A percentile compares a stretch with the other conserved stretches of the same genome.
Evolutionary conservation across 1,140 invertebrate genomes (phyloP).

Genomic region (Drosophila jambulina): DNA sequence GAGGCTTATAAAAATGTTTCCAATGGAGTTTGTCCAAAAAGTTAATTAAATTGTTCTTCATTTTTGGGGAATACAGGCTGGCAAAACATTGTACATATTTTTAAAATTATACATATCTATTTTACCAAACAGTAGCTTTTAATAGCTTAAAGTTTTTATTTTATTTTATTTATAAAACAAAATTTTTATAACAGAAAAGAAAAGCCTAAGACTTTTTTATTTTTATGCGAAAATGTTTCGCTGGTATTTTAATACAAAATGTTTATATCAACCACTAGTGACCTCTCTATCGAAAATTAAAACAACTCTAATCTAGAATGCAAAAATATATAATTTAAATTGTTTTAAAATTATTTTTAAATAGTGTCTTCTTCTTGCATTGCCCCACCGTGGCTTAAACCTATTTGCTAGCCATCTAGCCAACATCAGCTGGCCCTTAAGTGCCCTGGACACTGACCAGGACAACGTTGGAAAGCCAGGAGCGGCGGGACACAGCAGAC

Average conservation of each 20-base stretch:
- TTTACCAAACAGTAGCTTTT: too few species aligned
- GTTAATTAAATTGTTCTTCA: not conserved
- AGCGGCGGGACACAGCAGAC: not conserved
- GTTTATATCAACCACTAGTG: too few species aligned
- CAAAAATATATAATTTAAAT: not conserved
- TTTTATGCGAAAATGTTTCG: too few species aligned
- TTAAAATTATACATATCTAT: too few species aligned
- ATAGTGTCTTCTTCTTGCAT: fast-evolving
- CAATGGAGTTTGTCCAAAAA: not conserved
- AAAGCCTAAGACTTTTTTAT: too few species aligned
- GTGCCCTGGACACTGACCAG: conserved; percentile 53
- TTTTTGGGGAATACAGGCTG: not conserved
- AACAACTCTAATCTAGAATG: too few species aligned
- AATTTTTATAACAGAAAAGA: too few species aligned
- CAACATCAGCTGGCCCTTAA: conserved; percentile 57
- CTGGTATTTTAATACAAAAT: too few species aligned
- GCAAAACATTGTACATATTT: too few species aligned
- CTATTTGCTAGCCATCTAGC: conserved; percentile 25
- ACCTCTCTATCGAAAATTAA: too few species aligned
- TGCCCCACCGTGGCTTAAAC: conserved; percentile 29
- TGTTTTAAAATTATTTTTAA: not conserved
- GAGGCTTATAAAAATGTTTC: not conserved
- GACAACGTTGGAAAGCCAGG: not conserved
- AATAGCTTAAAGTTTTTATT: too few species aligned
- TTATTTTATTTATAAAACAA: too few species aligned